phyloP scores from a whole-genome alignment of 2,888 invertebrate genomes.

The Pseudococcus jackbeardsleyi region DNA sequence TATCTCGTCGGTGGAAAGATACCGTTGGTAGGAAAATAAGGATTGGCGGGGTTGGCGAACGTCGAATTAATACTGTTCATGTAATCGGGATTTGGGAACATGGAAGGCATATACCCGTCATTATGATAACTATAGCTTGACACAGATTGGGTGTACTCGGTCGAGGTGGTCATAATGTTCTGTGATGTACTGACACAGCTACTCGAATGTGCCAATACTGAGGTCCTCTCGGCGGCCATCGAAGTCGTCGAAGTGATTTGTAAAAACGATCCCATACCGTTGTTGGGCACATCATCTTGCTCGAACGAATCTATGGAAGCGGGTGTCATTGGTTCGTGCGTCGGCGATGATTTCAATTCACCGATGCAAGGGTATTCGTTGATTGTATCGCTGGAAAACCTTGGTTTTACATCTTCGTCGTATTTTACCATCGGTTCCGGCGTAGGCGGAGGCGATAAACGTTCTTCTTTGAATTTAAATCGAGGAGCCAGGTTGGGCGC shows the following conservation, averaged over 20 bases:
- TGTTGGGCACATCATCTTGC: neutral
- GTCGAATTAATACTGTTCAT: neutral
- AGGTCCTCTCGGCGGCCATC: neutral
- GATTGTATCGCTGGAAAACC: neutral
- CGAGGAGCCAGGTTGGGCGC: neutral
- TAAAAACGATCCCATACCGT: neutral
- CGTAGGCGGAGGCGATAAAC: neutral
- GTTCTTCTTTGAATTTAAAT: conserved; percentile 7
- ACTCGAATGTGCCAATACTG: neutral
- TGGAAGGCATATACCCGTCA: neutral
- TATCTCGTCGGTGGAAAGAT: neutral
- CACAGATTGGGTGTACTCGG: neutral
- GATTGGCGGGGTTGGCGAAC: neutral
- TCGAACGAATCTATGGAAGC: neutral
- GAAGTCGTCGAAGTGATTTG: neutral
- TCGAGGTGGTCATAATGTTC: neutral
- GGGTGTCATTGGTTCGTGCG: neutral
- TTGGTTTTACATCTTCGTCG: neutral
- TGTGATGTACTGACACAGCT: neutral
- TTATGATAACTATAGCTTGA: neutral
- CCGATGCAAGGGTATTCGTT: neutral
- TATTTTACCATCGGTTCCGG: neutral
- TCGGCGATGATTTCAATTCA: neutral
- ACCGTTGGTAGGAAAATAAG: neutral
- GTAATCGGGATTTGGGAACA: neutral